Base-by-base conservation (phyloP, 2,113 vertebrate species). In the Barnardius zonarius region DNA sequence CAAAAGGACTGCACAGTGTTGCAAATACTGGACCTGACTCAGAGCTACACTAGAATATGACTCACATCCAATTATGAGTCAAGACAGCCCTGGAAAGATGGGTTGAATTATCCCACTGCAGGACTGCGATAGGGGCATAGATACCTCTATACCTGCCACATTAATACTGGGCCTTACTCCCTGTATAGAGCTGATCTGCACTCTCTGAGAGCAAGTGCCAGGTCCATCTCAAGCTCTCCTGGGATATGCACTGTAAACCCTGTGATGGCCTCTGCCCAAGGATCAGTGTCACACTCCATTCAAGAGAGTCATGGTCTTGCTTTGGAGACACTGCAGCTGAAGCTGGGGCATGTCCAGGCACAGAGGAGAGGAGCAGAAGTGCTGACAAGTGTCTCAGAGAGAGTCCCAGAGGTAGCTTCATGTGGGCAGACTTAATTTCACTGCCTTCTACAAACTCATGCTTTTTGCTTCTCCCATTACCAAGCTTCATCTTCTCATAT, bases 1-100 rank as follows among this genome's bases (percentile, higher is more conserved):
- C 96, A 96, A 69, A 96, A 96, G 91, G 59, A 91, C 94, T 95
- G 89, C 67, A 93, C 57, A 93, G 66, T 87, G 62, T 95, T 96
- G 76, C 83, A 96, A 96, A 93, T 90, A 92, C 95, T 96, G 95
- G 90, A 83, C 88, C 41, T 92, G 83, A 95, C 88, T 96, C 95
- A 96, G 92, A 61, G 69, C 82, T 96, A 86, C 79, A 86, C 68
- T 93, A 62, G 43, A 90, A 90, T 78, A 88, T 96, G 95, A 96
- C 76, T 96, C 93, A 90, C 69, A 88, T 79, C 31, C 88, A 93
- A 41, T 66, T 69, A 88, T 1, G 6, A 96, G 93, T 95, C 90
- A 95, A 93, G 63, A 96, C 48, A 93, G 66, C 66, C 57, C 39
- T 93, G 62, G 62, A 96, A 95, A 92, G 76, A 96, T 41, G 39